These are phyloP conservation scores for Bryconaethiops microstoma DNA, from an alignment of 2,797 vertebrate species.

Conservation along the genomic window DNA sequence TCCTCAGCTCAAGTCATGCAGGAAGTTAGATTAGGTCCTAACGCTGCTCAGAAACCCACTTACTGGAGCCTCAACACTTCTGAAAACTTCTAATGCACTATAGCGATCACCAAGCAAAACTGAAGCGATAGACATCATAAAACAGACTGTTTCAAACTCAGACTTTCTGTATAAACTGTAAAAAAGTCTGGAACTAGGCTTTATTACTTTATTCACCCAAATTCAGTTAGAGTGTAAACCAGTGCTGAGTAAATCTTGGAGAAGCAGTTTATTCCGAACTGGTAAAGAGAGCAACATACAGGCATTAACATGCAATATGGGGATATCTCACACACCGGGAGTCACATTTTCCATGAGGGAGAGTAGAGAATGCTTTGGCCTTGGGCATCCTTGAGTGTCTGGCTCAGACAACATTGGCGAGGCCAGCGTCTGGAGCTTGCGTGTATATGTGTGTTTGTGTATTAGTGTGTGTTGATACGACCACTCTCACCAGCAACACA, in stretches of 20 bases:
- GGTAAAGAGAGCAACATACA: conserved; percentile 71
- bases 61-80: conserved; percentile 63
- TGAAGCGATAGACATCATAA: conserved; percentile 13
- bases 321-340: conserved; percentile 76
- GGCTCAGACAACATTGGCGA: conserved; percentile 75
- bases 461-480: conserved; percentile 41
- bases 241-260: conserved; percentile 59
- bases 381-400: conserved; percentile 78
- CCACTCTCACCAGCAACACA: conserved; percentile 8
- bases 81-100: conserved; percentile 9
- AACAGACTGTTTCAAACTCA: conserved; percentile 18
- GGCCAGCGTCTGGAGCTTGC: conserved; percentile 54
- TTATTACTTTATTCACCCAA: conserved; percentile 11
- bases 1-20: conserved; percentile 66
- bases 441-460: conserved; percentile 53
- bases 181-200: not conserved
- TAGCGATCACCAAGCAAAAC: not conserved
- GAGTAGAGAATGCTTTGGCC: conserved; percentile 74
- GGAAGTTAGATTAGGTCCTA: conserved; percentile 80
- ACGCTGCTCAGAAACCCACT: conserved; percentile 76
- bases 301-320: conserved; percentile 78
- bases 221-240: not conserved
- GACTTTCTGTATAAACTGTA: not conserved
- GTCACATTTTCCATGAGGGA: conserved; percentile 82
- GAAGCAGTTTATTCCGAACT: conserved; percentile 68